phyloP scores from a whole-genome alignment of 2,888 invertebrate genomes.

The Hyppa rectilinea region DNA sequence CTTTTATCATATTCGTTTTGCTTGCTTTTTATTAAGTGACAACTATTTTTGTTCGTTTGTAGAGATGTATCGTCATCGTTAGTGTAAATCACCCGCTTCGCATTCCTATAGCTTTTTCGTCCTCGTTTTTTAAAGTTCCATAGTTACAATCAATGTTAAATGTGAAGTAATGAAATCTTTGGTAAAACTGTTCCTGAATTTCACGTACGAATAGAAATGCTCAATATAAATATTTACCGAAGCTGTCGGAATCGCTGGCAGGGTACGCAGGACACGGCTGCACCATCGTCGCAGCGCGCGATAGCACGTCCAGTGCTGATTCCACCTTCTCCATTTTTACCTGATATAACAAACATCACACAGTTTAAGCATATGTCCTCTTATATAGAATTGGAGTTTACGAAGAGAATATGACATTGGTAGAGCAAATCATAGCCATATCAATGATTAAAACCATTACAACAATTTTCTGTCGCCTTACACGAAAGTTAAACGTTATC shows the following conservation, averaged over 20 bases:
- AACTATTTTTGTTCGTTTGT: constrained; percentile 40
- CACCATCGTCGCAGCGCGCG: constrained; percentile 97
- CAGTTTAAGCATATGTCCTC: constrained; percentile 5
- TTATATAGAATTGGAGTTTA: neutral
- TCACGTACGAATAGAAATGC: constrained; percentile 9
- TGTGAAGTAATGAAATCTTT: neutral
- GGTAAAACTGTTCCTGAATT: neutral
- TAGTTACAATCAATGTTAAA: neutral
- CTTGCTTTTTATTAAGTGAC: constrained; percentile 47
- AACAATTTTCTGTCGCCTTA: constrained; percentile 17
- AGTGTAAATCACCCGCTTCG: constrained; percentile 25
- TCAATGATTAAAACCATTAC: constrained; percentile 4
- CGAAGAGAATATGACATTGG: neutral
- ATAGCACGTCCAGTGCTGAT: constrained; percentile 96
- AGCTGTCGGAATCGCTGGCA: constrained; percentile 87
- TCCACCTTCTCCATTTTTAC: constrained; percentile 93
- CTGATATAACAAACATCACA: constrained; percentile 60
- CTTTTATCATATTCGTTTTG: constrained; percentile 61
- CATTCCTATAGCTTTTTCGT: constrained; percentile 12
- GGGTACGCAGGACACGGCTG: constrained; percentile 92
- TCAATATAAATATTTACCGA: constrained; percentile 85
- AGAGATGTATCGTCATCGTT: constrained; percentile 25
- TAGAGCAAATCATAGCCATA: constrained; percentile 1
- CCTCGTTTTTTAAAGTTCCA: neutral
- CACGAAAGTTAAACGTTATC: constrained; percentile 31